These are phyloP conservation scores for Charaxes varanes DNA, from an alignment of 1,140 invertebrate genomes.

Conservation along the genomic window DNA sequence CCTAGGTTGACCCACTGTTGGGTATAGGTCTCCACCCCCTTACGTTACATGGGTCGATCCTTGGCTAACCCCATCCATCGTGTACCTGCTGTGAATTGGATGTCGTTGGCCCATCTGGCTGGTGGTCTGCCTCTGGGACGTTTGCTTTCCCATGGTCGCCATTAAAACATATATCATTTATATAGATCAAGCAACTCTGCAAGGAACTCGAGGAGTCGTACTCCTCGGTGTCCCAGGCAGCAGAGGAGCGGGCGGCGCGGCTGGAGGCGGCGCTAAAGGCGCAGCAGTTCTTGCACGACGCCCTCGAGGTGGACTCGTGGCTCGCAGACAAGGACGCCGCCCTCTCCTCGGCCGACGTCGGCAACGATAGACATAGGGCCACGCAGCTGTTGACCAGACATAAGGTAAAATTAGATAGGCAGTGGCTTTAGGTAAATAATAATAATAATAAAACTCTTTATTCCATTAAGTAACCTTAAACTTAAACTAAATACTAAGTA, in stretches of 20 bases:
- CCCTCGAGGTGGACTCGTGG: constrained; percentile 95
- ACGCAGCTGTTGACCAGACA: constrained; percentile 94
- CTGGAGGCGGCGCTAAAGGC: constrained; percentile 90
- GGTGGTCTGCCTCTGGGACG: no score
- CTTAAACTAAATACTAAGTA: no score
- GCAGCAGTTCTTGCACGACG: constrained; percentile 93
- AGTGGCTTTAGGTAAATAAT: background rate
- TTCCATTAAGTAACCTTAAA: no score
- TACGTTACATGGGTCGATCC: no score
- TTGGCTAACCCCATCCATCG: no score
- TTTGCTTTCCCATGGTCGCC: no score
- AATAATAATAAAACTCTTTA: no score
- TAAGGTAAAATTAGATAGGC: constrained; percentile 76
- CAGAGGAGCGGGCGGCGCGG: constrained; percentile 82
- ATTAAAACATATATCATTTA: background rate
- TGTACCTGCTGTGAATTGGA: no score
- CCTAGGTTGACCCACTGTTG: no score
- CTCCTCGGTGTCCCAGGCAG: constrained; percentile 80
- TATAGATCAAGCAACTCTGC: constrained; percentile 42
- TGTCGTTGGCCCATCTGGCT: no score
- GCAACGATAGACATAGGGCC: constrained; percentile 90
- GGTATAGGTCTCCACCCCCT: no score
- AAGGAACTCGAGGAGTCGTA: constrained; percentile 76
- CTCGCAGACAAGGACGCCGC: constrained; percentile 90
- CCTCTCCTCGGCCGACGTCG: constrained; percentile 87